phyloP scores from a whole-genome alignment of 1,140 invertebrate species.

The Geopemphigus sp. region DNA sequence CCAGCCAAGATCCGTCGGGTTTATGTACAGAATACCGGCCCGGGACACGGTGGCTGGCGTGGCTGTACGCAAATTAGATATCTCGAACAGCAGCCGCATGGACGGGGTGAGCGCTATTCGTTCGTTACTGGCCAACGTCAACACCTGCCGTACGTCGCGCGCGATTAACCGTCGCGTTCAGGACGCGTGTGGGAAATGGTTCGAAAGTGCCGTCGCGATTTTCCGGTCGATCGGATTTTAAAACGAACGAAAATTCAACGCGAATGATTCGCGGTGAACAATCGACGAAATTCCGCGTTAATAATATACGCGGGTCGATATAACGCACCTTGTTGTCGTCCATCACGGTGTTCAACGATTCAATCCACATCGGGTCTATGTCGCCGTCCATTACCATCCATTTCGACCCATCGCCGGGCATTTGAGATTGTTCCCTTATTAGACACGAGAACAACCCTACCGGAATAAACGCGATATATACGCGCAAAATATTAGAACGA shows the following conservation, averaged over 20 bases:
- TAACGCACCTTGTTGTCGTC: constrained; percentile 84
- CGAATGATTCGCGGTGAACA: no score
- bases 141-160: constrained; percentile 58
- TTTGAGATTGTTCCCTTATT: constrained; percentile 89
- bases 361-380: constrained; percentile 97
- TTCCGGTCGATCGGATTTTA: no score
- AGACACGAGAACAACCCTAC: constrained; percentile 81
- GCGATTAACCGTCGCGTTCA: no score
- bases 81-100: constrained; percentile 93
- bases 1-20: constrained; percentile 92
- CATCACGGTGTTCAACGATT: constrained; percentile 86
- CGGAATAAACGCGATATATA: constrained; percentile 51
- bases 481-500: no score
- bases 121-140: constrained; percentile 91
- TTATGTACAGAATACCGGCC: constrained; percentile 86
- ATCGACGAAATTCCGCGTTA: no score
- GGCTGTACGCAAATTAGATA: constrained; percentile 86
- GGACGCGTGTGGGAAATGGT: no score
- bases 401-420: constrained; percentile 80
- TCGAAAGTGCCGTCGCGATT: no score
- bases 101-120: constrained; percentile 84
- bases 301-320: no score
- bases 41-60: constrained; percentile 94
- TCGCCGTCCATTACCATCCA: constrained; percentile 97
- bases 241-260: no score